phyloP scores from a whole-genome alignment of 2,113 vertebrate species.

The Eurystomus gularis region DNA sequence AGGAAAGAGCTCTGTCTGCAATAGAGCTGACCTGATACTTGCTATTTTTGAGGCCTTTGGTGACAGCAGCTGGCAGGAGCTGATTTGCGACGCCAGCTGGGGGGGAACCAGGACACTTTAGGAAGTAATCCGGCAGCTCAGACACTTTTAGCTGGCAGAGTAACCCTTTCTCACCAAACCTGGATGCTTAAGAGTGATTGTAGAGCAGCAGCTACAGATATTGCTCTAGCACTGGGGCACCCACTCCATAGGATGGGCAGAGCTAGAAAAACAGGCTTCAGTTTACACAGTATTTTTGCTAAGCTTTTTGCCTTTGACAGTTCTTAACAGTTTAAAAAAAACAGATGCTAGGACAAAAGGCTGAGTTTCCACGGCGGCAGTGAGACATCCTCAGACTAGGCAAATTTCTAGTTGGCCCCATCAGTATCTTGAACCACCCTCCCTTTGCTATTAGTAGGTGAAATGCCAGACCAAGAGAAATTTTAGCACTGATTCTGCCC shows the following conservation, averaged over 20 bases:
- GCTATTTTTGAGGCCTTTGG: not conserved
- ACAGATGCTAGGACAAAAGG: not conserved
- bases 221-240: slow-evolving; percentile 32
- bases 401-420: not conserved
- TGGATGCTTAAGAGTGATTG: not conserved
- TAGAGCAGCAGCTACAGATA: not conserved
- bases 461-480: slow-evolving; percentile 4
- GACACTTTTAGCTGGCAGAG: not conserved
- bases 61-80: not conserved
- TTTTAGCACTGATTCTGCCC: not conserved
- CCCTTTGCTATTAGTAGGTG: not conserved
- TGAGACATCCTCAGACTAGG: not conserved
- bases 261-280: slow-evolving; percentile 3
- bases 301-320: slow-evolving; percentile 25
- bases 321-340: not conserved
- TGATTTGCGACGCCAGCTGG: not conserved
- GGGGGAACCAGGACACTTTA: not conserved
- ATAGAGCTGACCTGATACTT: not conserved
- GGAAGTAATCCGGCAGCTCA: not conserved
- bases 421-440: not conserved
- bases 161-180: not conserved
- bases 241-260: slow-evolving; percentile 19
- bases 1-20: not conserved
- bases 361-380: not conserved
- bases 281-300: not conserved